These are phyloP conservation scores for Natator depressus DNA, from an alignment of 2,113 vertebrate species.

Conservation along the genomic window DNA sequence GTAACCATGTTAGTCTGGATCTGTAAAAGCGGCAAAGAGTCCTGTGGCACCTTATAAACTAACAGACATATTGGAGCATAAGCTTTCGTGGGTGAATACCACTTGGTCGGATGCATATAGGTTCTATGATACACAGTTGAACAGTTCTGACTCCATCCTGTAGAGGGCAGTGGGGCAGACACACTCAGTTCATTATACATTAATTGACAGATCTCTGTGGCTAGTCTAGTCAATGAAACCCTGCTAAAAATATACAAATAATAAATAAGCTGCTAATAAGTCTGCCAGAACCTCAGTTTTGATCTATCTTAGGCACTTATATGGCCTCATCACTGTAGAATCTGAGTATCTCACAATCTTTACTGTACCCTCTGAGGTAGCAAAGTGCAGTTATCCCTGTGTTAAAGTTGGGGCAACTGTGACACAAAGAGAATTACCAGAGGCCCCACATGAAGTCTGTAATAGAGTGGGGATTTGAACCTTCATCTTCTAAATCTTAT, in stretches of 20 bases:
- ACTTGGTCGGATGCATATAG: too few species aligned
- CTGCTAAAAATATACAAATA: constrained; percentile 70
- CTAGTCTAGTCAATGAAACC: constrained; percentile 67
- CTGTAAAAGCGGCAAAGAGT: too few species aligned
- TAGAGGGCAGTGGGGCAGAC: constrained; percentile 21
- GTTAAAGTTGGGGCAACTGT: constrained; percentile 64
- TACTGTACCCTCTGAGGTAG: constrained; percentile 65
- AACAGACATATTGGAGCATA: too few species aligned
- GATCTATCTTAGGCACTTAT: constrained; percentile 51
- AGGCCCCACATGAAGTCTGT: constrained; percentile 59
- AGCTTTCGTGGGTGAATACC: too few species aligned
- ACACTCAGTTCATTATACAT: constrained; percentile 42
- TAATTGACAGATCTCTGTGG: constrained; percentile 61
- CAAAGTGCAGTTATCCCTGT: constrained; percentile 61
- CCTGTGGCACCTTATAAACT: too few species aligned
- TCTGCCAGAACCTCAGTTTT: constrained; percentile 67
- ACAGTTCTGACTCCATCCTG: constrained; percentile 35
- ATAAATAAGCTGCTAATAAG: constrained; percentile 70
- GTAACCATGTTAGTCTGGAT: too few species aligned
- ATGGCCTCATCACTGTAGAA: constrained; percentile 43
- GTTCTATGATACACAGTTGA: constrained; percentile 14
- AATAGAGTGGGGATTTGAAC: constrained; percentile 36
- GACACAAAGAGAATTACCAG: constrained; percentile 60
- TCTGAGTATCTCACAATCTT: constrained; percentile 31
- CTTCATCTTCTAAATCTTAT: constrained; percentile 31